Base-by-base conservation (phyloP, 37 sponge, comb jelly and placozoan species). In the Haliclona indistincta region DNA sequence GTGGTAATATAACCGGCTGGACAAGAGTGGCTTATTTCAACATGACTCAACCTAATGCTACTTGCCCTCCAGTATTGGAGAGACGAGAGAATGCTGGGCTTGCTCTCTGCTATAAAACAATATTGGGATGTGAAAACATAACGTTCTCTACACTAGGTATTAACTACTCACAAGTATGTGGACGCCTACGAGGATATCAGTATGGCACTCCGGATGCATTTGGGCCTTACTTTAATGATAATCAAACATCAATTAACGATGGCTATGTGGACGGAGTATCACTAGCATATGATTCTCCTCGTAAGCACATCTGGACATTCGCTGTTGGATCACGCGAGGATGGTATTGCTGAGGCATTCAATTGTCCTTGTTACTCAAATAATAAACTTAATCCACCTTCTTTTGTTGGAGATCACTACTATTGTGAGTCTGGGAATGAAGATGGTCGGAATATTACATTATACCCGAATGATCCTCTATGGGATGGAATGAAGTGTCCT, bases 401-500 rank as follows among this genome's bases (percentile, higher is more conserved):
- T 25, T 76, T 52, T 43, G 76, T 76, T 0, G 78, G 68, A 17
- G n/a, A 64, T 26, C 40, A 77, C 38, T 77, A 77, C 67, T 77
- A 66, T 36, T 77, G 78, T 47, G 78, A 77, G 33, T 32, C 54
- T 3, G 63, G 33, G 5, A 54, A 55, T 38, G 7, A 11, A 20
- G 7, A n/a, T n/a, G n/a, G 6, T n/a, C 6, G 7, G 60, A 55
- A 17, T 33, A 54, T 8, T 28, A 25, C 60, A 8, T n/a, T 58
- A 25, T 52, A 28, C 5, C 32, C 53, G 1, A 49, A 25, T 51
- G 56, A 66, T 33, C 78, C 68, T 17, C 67, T 77, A 0, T 77
- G 78, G 78, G 68, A 77, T 49, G 56, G 68, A 6, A 40, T 4
- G 26, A 39, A 56, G 15, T 77, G 78, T 77, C 54, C 61, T 2